Evolutionary conservation across 2,797 vertebrate genomes (phyloP).

Genomic region (Semaprochilodus insignis): DNA sequence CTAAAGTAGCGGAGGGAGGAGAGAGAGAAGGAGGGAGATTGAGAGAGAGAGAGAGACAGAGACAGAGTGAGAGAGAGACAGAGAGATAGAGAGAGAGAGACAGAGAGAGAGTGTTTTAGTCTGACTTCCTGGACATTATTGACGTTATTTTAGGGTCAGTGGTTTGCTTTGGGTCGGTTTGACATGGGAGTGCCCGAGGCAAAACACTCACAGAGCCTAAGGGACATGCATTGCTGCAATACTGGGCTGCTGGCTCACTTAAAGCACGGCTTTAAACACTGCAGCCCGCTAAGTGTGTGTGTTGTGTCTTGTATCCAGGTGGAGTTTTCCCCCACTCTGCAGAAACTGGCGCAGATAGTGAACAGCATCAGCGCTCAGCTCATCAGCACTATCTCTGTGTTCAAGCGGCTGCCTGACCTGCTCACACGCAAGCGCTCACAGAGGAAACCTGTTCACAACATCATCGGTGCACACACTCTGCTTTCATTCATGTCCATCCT

Average conservation of each 20-base stretch:
- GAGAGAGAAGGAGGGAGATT: conserved; percentile 26
- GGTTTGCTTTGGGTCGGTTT: conserved; percentile 43
- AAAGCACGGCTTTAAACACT: conserved; percentile 27
- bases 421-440: conserved; percentile 69
- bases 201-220: conserved; percentile 29
- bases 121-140: conserved; percentile 45
- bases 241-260: conserved; percentile 21
- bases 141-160: conserved; percentile 46
- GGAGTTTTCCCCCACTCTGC: conserved; percentile 84
- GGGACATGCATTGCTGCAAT: conserved; percentile 45
- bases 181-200: conserved; percentile 49
- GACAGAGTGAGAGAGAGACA: too few species aligned
- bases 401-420: conserved; percentile 84
- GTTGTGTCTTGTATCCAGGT: conserved; percentile 72
- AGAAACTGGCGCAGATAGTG: conserved; percentile 79
- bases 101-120: conserved; percentile 40
- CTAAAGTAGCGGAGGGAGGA: background rate
- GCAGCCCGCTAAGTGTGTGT: conserved; percentile 31
- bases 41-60: background rate
- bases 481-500: background rate
- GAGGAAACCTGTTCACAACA: conserved; percentile 73
- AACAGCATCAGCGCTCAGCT: conserved; percentile 81
- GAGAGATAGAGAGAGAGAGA: background rate
- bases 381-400: conserved; percentile 79
- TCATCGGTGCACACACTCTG: conserved; percentile 77